Percentiles rank a stretch among this genome's conserved stretches.
Conservation (phyloP, 92 coral and sea anemone species). For the Pocillopora grandis region DNA sequence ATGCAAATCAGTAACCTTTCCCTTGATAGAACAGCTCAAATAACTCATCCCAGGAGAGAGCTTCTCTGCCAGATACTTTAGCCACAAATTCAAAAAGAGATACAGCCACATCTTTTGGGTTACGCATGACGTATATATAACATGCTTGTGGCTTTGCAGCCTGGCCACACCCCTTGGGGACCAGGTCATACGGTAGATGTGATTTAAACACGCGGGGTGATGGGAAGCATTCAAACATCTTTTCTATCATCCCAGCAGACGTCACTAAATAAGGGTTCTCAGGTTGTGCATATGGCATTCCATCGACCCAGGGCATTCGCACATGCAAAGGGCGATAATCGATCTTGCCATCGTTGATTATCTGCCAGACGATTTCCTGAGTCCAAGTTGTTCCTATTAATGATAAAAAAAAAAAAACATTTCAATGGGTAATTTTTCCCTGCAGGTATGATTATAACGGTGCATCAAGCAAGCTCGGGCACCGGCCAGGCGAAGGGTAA, state of each 20-base stretch:
- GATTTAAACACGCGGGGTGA: slow-evolving; percentile 50
- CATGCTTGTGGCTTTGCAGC: slow-evolving; percentile 10
- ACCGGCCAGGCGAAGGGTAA: too few relatives aligned
- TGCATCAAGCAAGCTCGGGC: too few relatives aligned
- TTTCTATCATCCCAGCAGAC: neutral
- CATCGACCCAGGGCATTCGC: slow-evolving; percentile 6
- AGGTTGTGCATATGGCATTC: neutral
- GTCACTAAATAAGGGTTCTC: neutral
- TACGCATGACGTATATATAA: slow-evolving; percentile 31
- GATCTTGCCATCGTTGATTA: slow-evolving; percentile 7
- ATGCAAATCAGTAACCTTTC: neutral
- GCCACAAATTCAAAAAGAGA: slow-evolving; percentile 21
- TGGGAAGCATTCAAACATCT: slow-evolving; percentile 8
- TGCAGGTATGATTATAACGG: too few relatives aligned
- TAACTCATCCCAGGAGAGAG: slow-evolving; percentile 35
- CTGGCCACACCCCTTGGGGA: slow-evolving; percentile 21
- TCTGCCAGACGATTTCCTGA: slow-evolving; percentile 12
- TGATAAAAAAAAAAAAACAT: too few relatives aligned
- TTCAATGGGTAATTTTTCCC: too few relatives aligned
- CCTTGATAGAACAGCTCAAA: slow-evolving; percentile 43
- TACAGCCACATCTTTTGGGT: slow-evolving; percentile 45
- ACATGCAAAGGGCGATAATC: slow-evolving; percentile 2
- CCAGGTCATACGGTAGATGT: slow-evolving; percentile 28
- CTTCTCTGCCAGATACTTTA: neutral
- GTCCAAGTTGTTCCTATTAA: slow-evolving; percentile 8